Evolutionary conservation across 2,113 vertebrate genomes (phyloP), one percentile per base, ranked within the genome.

Genomic region (Bungarus multicinctus): DNA sequence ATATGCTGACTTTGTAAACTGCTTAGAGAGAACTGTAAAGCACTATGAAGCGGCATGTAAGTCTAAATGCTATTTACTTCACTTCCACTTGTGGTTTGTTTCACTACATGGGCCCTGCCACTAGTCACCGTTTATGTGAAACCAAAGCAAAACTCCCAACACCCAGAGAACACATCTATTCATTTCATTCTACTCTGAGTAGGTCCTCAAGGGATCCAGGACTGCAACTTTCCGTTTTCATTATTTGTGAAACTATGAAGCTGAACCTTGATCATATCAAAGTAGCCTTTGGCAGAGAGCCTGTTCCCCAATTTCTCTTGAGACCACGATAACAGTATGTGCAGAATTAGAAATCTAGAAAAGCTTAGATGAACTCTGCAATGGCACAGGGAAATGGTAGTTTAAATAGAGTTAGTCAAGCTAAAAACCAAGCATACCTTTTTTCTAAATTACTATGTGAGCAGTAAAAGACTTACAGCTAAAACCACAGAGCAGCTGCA

Each of bases 271-370:
- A 52, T 52, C 47, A 8, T 81, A 11, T 30, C 30, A 12, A 74
- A 92, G n/a, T 87, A 89, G 88, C 88, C 43, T 87, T 90, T 88
- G 89, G 87, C 85, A 90, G 52, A 74, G 57, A 27, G 11, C 8
- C n/a, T 54, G 87, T 64, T 89, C 54, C 43, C 18, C 92, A 43
- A 90, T 55, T 30, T 90, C 23, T 43, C 52, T 89, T 74, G 53
- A 5, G 22, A 14, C 6, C 9, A 53, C 88, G 43, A 45, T 30
- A 57, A 93, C 9, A 9, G 39, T 52, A 2, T 22, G 8, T 85
- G 64, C 89, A 85, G 58, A 95, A 92, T 22, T 23, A 54, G 52
- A 39, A 85, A 45, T 43, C 34, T 55, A 74, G 90, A 87, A 69
- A 91, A 58, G n/a, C 47, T 90, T 47, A 54, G 43, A 6, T 57